phyloP scores from a whole-genome alignment of 2,888 invertebrate genomes.

The Chelonus formosanus region DNA sequence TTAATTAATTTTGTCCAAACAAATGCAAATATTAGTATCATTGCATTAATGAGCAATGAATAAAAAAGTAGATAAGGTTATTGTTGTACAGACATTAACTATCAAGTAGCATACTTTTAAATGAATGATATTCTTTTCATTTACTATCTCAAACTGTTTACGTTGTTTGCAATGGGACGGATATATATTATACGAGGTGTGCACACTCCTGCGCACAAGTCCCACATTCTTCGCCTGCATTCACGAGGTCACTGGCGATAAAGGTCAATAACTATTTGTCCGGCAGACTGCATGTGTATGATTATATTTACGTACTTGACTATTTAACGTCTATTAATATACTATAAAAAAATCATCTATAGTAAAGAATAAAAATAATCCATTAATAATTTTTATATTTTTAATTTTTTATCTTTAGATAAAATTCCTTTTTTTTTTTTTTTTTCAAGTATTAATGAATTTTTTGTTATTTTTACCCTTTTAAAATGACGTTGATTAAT shows the following conservation, averaged over 20 bases:
- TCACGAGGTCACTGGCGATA: slow-evolving; percentile 46
- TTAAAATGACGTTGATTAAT: too few species aligned
- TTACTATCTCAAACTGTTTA: not conserved
- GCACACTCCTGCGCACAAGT: slow-evolving; percentile 37
- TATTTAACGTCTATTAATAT: not conserved
- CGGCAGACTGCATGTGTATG: slow-evolving; percentile 35
- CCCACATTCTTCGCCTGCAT: slow-evolving; percentile 37
- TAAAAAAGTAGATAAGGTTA: too few species aligned
- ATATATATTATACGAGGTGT: slow-evolving; percentile 26
- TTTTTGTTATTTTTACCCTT: too few species aligned
- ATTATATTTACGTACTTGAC: slow-evolving; percentile 12
- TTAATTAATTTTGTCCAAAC: too few species aligned
- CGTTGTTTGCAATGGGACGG: slow-evolving; percentile 18
- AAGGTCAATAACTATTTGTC: slow-evolving; percentile 55
- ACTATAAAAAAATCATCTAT: not conserved
- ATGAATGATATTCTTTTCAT: too few species aligned
- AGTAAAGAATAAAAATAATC: not conserved
- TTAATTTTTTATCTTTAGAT: too few species aligned
- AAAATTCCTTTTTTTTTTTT: too few species aligned
- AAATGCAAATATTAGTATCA: too few species aligned
- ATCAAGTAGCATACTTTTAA: too few species aligned
- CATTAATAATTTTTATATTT: not conserved
- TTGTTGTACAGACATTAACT: too few species aligned
- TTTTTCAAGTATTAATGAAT: too few species aligned
- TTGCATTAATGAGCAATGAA: too few species aligned